Percentiles rank a stretch among this genome's conserved stretches.
Conservation (phyloP, 2,888 invertebrate species). For the Philaethria dido region DNA sequence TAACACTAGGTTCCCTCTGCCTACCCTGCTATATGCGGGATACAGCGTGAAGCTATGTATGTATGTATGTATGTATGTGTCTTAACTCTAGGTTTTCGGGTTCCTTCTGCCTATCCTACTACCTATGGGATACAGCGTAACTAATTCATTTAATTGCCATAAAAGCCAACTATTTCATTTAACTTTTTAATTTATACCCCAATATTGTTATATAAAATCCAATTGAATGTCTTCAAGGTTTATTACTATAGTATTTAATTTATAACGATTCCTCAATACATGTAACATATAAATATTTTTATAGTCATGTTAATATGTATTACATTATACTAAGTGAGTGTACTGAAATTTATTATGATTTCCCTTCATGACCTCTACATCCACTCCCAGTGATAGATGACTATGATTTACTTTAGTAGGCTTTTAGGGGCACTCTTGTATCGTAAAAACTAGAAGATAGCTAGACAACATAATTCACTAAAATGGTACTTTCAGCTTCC, state of each 20-base stretch:
- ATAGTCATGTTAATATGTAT: conserved; percentile 4
- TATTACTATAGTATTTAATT: not conserved
- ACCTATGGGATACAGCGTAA: no score
- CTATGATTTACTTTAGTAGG: conserved; percentile 27
- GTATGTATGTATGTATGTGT: no score
- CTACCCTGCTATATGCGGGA: no score
- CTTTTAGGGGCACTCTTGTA: conserved; percentile 17
- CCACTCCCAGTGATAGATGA: conserved; percentile 29
- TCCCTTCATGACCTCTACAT: conserved; percentile 16
- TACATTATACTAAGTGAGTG: conserved; percentile 12
- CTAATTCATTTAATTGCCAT: no score
- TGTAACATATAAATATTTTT: not conserved
- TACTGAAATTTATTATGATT: conserved; percentile 12
- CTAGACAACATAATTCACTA: conserved; percentile 10
- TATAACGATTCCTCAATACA: not conserved
- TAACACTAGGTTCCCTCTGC: no score
- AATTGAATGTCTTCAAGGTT: not conserved
- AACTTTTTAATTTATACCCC: no score
- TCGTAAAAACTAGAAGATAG: conserved; percentile 23
- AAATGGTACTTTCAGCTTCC: conserved; percentile 15
- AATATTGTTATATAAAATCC: no score
- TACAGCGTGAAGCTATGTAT: no score
- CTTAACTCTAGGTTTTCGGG: no score
- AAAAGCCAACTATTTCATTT: no score
- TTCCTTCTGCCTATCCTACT: no score